These are phyloP conservation scores for Hermaeophaga mercurialis DNA, from an alignment of 2,888 invertebrate genomes.

Conservation along the genomic window DNA sequence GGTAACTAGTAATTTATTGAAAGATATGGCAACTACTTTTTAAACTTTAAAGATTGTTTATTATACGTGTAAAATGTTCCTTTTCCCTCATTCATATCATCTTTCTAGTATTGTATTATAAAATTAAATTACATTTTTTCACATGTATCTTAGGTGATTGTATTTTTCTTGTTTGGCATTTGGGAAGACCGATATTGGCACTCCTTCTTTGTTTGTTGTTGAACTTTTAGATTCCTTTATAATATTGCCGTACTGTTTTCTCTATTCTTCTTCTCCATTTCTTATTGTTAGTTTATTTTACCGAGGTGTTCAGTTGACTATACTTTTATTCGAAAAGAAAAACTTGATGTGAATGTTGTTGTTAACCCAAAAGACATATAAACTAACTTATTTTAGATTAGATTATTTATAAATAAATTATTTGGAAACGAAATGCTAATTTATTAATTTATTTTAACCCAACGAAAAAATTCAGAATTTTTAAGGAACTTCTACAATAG, in stretches of 20 bases:
- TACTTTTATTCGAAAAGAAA: slow-evolving; percentile 23
- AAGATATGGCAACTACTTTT: no score
- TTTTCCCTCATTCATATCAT: no score
- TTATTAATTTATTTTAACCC: no score
- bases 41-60: no score
- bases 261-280: slow-evolving; percentile 21
- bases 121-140: no score
- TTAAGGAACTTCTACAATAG: no score
- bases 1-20: no score
- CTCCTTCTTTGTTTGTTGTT: slow-evolving; percentile 30
- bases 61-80: no score
- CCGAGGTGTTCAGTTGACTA: slow-evolving; percentile 30
- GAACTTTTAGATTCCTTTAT: slow-evolving; percentile 30
- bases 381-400: slow-evolving; percentile 34
- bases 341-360: slow-evolving; percentile 30
- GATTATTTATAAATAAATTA: slow-evolving; percentile 35
- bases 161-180: no score
- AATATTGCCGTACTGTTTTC: slow-evolving; percentile 21
- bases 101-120: no score
- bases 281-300: slow-evolving; percentile 28
- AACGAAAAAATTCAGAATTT: no score
- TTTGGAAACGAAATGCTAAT: slow-evolving; percentile 8
- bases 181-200: slow-evolving; percentile 7
- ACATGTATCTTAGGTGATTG: no score
- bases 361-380: slow-evolving; percentile 31